Conservation (phyloP, 2,113 vertebrate species). For the Sphyrna mokarran region DNA sequence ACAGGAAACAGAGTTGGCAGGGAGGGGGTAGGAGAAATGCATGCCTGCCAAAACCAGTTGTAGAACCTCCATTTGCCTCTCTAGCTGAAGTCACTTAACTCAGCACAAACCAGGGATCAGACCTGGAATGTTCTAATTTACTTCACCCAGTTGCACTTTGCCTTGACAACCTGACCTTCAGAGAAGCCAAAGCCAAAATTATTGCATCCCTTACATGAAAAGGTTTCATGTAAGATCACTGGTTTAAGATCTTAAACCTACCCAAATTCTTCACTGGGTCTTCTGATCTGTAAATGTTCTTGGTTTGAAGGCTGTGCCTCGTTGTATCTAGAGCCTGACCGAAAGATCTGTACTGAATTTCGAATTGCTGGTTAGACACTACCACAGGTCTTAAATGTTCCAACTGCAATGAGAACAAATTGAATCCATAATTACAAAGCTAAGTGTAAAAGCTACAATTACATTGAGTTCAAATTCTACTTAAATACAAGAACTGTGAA, state of each 20-base stretch:
- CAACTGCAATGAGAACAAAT: conserved; percentile 2
- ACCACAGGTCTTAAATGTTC: background rate
- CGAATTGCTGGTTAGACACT: background rate
- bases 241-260: background rate
- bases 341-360: conserved; percentile 7
- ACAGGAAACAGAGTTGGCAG: background rate
- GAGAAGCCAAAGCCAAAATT: background rate
- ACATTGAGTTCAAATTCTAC: background rate
- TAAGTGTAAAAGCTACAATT: background rate
- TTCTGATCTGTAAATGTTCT: background rate
- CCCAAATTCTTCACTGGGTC: background rate
- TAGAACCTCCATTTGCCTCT: background rate
- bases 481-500: background rate
- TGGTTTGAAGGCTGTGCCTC: background rate
- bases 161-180: background rate
- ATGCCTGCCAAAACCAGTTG: background rate
- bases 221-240: too few relatives aligned
- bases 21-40: background rate
- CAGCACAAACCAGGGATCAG: background rate
- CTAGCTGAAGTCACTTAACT: background rate
- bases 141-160: background rate
- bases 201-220: background rate
- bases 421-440: background rate
- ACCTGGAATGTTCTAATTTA: background rate
- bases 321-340: conserved; percentile 22